Percentiles rank a stretch among this genome's conserved stretches.
Conservation (phyloP, 2,113 vertebrate species). For the Poeciliopsis turrubarensis region DNA sequence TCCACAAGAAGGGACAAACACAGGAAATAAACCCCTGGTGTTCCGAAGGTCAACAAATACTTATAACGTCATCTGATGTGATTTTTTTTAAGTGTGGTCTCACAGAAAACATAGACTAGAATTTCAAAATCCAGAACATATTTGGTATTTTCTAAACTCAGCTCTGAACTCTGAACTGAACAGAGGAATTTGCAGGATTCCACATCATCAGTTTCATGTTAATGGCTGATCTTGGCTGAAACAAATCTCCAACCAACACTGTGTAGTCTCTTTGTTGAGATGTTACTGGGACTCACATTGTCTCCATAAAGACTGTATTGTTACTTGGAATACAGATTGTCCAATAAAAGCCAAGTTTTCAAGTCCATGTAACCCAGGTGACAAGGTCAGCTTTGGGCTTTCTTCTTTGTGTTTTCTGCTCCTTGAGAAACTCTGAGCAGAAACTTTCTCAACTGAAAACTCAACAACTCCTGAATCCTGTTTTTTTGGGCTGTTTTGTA, state of each 20-base stretch:
- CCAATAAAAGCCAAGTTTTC: neutral
- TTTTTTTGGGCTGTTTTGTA: neutral
- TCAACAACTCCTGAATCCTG: neutral
- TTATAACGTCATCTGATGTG: neutral
- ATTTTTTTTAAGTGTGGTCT: neutral
- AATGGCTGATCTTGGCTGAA: neutral
- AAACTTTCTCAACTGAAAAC: neutral
- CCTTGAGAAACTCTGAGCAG: neutral
- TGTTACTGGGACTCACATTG: neutral
- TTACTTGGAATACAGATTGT: neutral
- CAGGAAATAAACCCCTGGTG: conserved; percentile 44
- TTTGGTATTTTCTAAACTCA: neutral
- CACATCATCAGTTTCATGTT: neutral
- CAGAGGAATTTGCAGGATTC: neutral
- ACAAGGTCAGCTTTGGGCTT: neutral
- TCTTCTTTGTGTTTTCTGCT: neutral
- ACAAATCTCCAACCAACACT: neutral
- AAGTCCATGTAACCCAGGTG: neutral
- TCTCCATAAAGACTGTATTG: neutral
- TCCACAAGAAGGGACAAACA: conserved; percentile 33
- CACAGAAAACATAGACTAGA: neutral
- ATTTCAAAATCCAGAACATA: neutral
- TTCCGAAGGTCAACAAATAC: neutral
- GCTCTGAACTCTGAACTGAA: neutral
- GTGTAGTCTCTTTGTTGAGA: neutral